Evolutionary conservation across 2,113 vertebrate genomes (phyloP).

Genomic region (Nothocercus julius): DNA sequence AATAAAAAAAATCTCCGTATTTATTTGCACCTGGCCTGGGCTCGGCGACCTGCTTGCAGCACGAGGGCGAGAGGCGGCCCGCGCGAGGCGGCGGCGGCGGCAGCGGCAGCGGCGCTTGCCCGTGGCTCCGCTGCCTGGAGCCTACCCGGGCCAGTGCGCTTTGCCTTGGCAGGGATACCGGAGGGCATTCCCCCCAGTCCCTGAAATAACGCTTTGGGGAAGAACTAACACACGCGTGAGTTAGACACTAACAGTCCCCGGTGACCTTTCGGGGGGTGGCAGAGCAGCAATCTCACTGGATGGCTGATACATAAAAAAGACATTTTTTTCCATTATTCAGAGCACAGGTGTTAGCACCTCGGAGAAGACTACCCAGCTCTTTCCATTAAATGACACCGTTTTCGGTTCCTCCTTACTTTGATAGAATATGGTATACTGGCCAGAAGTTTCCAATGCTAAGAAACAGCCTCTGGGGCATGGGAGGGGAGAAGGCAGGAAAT

Average conservation of each 20-base stretch:
- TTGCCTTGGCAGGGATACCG: not conserved
- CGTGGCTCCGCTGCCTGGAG: not conserved
- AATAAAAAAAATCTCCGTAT: not conserved
- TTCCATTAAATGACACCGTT: not conserved
- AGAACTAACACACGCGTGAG: not conserved
- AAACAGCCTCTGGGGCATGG: not conserved
- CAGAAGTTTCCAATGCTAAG: not conserved
- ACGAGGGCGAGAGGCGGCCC: not conserved
- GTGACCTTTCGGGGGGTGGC: not conserved
- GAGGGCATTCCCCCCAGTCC: slow-evolving; percentile 11
- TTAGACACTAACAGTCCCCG: slow-evolving; percentile 15
- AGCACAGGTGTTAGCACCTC: not conserved
- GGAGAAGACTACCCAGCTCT: not conserved
- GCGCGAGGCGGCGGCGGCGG: not conserved
- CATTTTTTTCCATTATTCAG: not conserved
- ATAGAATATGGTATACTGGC: not conserved
- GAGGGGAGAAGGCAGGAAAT: not conserved
- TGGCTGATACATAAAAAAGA: not conserved
- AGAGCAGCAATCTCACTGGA: not conserved
- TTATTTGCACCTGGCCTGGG: not conserved
- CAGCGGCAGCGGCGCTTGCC: not conserved
- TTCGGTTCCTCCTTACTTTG: not conserved
- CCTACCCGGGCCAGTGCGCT: not conserved
- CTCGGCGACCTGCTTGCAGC: not conserved
- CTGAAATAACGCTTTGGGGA: slow-evolving; percentile 14